These are phyloP conservation scores for Xestia xanthographa DNA, from an alignment of 2,888 invertebrate species.

Conservation along the genomic window DNA sequence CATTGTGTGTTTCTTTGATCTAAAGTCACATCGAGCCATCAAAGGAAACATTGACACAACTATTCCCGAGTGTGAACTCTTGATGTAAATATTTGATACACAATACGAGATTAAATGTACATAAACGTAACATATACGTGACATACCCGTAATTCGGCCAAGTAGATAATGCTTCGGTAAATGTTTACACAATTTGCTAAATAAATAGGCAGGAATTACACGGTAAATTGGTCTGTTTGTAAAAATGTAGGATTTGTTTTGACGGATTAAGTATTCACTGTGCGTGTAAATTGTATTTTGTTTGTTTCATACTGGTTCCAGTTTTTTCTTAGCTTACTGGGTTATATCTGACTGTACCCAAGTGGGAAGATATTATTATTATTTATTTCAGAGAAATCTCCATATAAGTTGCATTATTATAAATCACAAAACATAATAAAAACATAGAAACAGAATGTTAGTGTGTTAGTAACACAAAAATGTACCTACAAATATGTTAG, in stretches of 20 bases:
- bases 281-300: conserved; percentile 13
- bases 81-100: conserved; percentile 49
- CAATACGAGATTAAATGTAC: conserved; percentile 51
- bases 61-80: conserved; percentile 27
- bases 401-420: no score
- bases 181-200: conserved; percentile 43
- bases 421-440: no score
- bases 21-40: background rate
- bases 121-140: conserved; percentile 26
- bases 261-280: conserved; percentile 1
- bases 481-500: no score
- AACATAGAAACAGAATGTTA: no score
- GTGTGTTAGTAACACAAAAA: no score
- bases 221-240: conserved; percentile 10
- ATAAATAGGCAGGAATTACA: conserved; percentile 34
- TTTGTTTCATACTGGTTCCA: background rate
- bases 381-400: no score
- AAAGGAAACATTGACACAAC: conserved; percentile 46
- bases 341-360: background rate
- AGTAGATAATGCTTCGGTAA: conserved; percentile 38
- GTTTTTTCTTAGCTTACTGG: background rate
- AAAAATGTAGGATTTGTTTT: conserved; percentile 27
- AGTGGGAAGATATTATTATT: no score
- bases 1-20: conserved; percentile 37
- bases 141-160: conserved; percentile 31